Conservation (phyloP, 2,797 vertebrate species). For the Thamnophis elegans region DNA sequence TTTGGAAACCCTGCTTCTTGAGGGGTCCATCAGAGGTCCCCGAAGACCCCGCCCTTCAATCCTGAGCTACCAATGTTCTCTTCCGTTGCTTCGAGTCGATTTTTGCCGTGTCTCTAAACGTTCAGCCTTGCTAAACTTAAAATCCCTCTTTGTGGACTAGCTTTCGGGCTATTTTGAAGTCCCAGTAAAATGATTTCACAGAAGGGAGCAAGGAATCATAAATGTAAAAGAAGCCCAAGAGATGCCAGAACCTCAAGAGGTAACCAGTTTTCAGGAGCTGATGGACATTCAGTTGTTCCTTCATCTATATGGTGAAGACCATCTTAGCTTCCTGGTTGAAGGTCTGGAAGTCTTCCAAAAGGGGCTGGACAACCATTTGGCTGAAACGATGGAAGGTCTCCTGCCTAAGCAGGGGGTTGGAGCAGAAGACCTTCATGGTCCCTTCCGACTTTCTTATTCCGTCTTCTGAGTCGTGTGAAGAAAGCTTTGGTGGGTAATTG, state of each 20-base stretch:
- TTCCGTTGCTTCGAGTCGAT: background rate
- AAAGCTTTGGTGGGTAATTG: background rate
- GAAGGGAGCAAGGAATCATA: background rate
- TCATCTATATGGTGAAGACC: background rate
- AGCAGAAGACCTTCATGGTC: background rate
- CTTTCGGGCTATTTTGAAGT: conserved; percentile 17
- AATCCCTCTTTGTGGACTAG: background rate
- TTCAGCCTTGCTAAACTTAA: background rate
- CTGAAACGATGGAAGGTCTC: background rate
- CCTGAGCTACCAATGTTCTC: background rate
- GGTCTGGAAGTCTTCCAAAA: background rate
- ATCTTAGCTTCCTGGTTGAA: background rate
- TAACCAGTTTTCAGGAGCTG: background rate
- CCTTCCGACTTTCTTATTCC: background rate
- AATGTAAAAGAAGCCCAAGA: background rate
- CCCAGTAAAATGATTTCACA: conserved; percentile 56
- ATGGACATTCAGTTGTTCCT: background rate
- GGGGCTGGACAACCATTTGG: background rate
- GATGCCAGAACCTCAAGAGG: background rate
- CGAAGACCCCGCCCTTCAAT: background rate
- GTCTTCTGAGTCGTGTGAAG: background rate
- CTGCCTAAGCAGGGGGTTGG: background rate
- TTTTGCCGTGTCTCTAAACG: background rate
- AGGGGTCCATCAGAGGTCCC: background rate
- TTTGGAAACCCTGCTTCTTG: conserved; percentile 11